Conservation (phyloP, 2,113 vertebrate species). For the Numida meleagris region DNA sequence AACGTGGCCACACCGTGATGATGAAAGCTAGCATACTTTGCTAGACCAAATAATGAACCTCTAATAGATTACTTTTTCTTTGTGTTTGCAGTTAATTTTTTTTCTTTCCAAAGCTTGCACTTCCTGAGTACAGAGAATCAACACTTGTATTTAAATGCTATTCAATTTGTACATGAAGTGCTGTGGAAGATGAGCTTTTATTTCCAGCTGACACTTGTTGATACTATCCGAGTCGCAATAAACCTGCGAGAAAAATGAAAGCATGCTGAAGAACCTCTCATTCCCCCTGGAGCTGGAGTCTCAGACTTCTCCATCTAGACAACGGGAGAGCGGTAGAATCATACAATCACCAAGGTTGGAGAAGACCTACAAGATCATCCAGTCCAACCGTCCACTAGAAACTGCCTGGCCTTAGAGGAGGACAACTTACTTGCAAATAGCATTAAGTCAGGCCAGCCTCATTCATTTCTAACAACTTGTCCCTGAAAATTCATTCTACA, state of each 20-base stretch:
- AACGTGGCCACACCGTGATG: no score
- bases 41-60: background rate
- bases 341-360: no score
- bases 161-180: background rate
- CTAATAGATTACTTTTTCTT: background rate
- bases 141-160: background rate
- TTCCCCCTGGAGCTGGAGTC: background rate
- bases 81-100: background rate
- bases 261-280: background rate
- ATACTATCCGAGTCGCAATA: background rate
- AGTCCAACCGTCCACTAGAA: no score
- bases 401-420: background rate
- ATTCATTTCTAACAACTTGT: background rate
- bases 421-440: background rate
- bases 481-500: background rate
- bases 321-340: background rate
- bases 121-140: background rate
- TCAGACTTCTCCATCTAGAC: background rate
- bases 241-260: background rate
- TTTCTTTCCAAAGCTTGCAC: background rate
- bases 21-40: background rate
- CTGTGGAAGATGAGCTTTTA: background rate
- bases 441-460: background rate
- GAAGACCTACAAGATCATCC: no score
- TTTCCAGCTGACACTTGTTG: background rate